A percentile compares a stretch with the other conserved stretches of the same genome.
Evolutionary conservation across 2,888 invertebrate genomes (phyloP).

Genomic region (Urechis unicinctus): DNA sequence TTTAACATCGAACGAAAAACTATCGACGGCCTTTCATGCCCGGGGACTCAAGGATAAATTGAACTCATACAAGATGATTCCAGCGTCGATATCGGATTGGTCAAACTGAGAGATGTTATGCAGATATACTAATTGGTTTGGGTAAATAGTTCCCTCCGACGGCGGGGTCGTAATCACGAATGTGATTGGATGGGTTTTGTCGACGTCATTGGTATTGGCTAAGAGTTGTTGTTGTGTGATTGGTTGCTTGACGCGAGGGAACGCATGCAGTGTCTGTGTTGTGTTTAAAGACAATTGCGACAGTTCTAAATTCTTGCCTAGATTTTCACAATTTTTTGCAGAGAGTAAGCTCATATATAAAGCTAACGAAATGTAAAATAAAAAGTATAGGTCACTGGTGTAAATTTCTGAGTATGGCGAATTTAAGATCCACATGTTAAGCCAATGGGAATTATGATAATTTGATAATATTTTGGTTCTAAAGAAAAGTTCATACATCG

Average conservation of each 20-base stretch:
- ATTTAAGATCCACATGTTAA: too few species aligned
- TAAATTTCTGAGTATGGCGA: too few species aligned
- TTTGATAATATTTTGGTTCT: too few species aligned
- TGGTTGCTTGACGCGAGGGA: constrained; percentile 78
- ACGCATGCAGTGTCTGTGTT: constrained; percentile 71
- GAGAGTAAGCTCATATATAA: too few species aligned
- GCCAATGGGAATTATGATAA: too few species aligned
- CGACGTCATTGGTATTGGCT: constrained; percentile 67
- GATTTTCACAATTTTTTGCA: too few species aligned
- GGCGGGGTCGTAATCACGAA: constrained; percentile 31
- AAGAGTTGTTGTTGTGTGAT: constrained; percentile 67
- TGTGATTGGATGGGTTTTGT: constrained; percentile 41
- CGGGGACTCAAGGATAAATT: constrained; percentile 13
- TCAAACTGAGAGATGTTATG: constrained; percentile 14
- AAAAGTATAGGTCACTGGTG: too few species aligned
- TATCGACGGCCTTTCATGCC: constrained; percentile 28
- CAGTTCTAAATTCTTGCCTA: too few species aligned
- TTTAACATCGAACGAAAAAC: constrained; percentile 29
- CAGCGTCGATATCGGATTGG: constrained; percentile 15
- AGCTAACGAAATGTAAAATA: too few species aligned
- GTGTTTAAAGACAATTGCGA: too few species aligned
- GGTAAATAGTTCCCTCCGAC: constrained; percentile 28
- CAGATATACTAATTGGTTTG: constrained; percentile 22
- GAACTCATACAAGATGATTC: constrained; percentile 11
- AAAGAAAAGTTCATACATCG: too few species aligned